phyloP scores from a whole-genome alignment of 2,888 invertebrate species.

The Lacanobia oleracea region DNA sequence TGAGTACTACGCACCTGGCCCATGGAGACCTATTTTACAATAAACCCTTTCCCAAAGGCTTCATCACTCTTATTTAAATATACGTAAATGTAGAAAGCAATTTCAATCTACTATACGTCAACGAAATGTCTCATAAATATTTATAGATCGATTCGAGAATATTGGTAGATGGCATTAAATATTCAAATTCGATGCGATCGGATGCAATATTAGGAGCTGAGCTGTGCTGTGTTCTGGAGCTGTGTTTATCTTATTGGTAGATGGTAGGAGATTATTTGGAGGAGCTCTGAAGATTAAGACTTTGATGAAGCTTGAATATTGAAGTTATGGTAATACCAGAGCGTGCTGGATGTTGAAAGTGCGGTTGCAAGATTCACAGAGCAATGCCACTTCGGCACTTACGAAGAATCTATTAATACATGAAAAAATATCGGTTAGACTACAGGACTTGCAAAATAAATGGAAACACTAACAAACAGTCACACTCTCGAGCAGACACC shows the following conservation, averaged over 20 bases:
- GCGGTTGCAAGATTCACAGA: no score
- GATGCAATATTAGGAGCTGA: constrained; percentile 60
- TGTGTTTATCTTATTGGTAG: constrained; percentile 48
- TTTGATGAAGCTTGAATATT: constrained; percentile 14
- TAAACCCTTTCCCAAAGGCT: constrained; percentile 5
- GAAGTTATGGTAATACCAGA: no score
- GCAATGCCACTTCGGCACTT: no score
- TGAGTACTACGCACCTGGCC: not conserved
- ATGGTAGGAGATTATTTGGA: constrained; percentile 32
- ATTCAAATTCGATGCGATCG: constrained; percentile 74
- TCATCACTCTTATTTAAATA: constrained; percentile 50
- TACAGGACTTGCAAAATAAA: no score
- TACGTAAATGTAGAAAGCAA: constrained; percentile 52
- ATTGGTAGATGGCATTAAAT: constrained; percentile 69
- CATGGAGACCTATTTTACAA: not conserved
- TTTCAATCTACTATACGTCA: constrained; percentile 59
- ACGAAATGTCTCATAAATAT: constrained; percentile 64
- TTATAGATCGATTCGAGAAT: constrained; percentile 59
- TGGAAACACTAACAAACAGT: no score
- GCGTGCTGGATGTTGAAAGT: no score
- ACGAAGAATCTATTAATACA: no score
- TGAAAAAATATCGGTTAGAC: no score
- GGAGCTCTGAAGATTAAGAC: constrained; percentile 3
- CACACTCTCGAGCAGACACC: no score
- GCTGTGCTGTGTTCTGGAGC: constrained; percentile 14